Evolutionary conservation across 2,113 vertebrate species (phyloP).

Genomic region (Columbina picui): DNA sequence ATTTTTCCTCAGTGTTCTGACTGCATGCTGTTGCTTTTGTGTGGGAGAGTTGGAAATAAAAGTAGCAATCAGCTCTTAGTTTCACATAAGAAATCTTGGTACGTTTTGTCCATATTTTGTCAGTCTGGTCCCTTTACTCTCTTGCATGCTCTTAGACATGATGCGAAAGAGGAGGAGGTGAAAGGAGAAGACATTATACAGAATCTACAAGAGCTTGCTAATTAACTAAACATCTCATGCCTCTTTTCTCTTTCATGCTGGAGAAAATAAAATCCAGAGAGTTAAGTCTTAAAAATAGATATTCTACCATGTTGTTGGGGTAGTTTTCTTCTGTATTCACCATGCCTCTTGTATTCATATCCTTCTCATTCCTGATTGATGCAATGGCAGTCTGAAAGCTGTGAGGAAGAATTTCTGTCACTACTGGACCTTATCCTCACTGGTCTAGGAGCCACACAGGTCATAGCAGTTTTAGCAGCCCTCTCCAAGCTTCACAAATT

Average conservation of each 20-base stretch:
- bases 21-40: neutral
- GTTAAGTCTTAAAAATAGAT: neutral
- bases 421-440: rapidly evolving
- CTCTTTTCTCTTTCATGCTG: neutral
- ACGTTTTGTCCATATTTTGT: neutral
- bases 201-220: neutral
- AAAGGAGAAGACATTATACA: neutral
- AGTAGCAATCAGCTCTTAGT: neutral
- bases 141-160: neutral
- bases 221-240: neutral
- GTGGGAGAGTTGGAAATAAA: neutral
- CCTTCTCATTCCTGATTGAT: neutral
- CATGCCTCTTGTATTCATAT: neutral
- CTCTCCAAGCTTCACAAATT: neutral
- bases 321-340: neutral
- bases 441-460: neutral
- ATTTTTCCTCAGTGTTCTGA: neutral
- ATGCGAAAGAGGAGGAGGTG: neutral
- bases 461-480: neutral
- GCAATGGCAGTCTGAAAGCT: neutral
- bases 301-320: rapidly evolving
- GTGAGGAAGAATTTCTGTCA: neutral
- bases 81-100: neutral
- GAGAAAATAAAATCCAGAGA: neutral
- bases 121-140: neutral